These are phyloP conservation scores for Pantelozetes paolii DNA, from an alignment of 2,888 invertebrate genomes.

Conservation along the genomic window DNA sequence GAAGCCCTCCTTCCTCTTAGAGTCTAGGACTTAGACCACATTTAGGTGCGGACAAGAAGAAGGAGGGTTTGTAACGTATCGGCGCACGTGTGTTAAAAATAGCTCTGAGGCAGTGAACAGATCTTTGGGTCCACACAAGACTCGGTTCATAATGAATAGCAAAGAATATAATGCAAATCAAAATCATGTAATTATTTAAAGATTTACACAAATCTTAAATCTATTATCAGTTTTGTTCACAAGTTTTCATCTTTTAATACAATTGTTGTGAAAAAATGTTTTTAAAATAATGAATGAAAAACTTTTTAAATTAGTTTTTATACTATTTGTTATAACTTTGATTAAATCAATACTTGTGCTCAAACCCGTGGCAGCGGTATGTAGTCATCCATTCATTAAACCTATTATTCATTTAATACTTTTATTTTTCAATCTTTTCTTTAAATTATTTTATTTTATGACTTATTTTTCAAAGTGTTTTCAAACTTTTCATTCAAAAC, in stretches of 20 bases:
- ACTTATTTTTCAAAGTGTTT: too few species aligned
- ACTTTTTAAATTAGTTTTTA: constrained; percentile 19
- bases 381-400: neutral
- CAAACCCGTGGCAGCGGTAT: neutral
- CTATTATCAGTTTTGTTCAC: neutral
- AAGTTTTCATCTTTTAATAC: neutral
- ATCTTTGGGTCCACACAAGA: constrained; percentile 13
- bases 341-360: neutral
- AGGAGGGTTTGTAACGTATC: neutral
- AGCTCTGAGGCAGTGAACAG: constrained; percentile 11
- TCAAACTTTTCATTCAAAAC: too few species aligned
- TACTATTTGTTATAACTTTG: constrained; percentile 17
- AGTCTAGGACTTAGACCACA: constrained; percentile 24
- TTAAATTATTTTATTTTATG: too few species aligned
- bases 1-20: constrained; percentile 28
- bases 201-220: constrained; percentile 2
- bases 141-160: constrained; percentile 6
- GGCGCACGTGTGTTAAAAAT: constrained; percentile 17
- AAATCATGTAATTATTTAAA: constrained; percentile 14
- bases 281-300: neutral
- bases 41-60: constrained; percentile 16
- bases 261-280: neutral
- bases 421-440: too few species aligned
- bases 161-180: constrained; percentile 12
- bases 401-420: too few species aligned